Conservation (phyloP, 2,888 invertebrate genomes). For the Drosophila longiperda region DNA sequence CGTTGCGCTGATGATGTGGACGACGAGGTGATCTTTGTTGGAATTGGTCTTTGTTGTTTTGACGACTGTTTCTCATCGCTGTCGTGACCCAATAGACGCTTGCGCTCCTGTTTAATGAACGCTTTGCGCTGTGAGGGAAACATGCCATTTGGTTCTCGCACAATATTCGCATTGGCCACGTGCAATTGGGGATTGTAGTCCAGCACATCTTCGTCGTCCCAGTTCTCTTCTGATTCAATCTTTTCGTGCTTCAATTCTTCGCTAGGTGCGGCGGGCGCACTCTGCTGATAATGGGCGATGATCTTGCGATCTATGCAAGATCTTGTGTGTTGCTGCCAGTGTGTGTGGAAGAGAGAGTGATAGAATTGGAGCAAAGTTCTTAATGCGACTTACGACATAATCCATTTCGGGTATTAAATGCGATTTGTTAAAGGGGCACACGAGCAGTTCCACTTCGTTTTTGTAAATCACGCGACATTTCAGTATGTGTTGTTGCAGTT, state of each 20-base stretch:
- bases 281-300: constrained; percentile 56
- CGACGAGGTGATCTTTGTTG: neutral
- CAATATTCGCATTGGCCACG: constrained; percentile 63
- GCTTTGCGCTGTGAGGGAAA: constrained; percentile 72
- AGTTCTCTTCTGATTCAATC: constrained; percentile 64
- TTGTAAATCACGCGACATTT: constrained; percentile 86
- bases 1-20: neutral
- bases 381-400: constrained; percentile 47
- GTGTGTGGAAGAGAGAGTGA: too few relatives aligned
- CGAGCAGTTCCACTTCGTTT: constrained; percentile 83
- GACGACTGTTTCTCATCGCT: constrained; percentile 16
- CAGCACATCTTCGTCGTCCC: constrained; percentile 59
- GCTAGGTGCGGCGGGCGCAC: constrained; percentile 36
- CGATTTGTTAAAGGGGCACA: constrained; percentile 87
- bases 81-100: constrained; percentile 63
- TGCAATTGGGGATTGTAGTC: constrained; percentile 80
- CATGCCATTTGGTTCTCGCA: constrained; percentile 71
- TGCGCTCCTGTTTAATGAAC: constrained; percentile 78
- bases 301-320: constrained; percentile 64
- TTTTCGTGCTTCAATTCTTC: constrained; percentile 59
- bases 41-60: neutral
- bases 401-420: constrained; percentile 87
- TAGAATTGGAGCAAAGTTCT: neutral
- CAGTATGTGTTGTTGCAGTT: constrained; percentile 87
- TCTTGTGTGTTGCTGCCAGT: constrained; percentile 54